A percentile compares a stretch with the other conserved stretches of the same genome.
Conservation (phyloP, 2,888 invertebrate species). For the Parnassius glacialis region DNA sequence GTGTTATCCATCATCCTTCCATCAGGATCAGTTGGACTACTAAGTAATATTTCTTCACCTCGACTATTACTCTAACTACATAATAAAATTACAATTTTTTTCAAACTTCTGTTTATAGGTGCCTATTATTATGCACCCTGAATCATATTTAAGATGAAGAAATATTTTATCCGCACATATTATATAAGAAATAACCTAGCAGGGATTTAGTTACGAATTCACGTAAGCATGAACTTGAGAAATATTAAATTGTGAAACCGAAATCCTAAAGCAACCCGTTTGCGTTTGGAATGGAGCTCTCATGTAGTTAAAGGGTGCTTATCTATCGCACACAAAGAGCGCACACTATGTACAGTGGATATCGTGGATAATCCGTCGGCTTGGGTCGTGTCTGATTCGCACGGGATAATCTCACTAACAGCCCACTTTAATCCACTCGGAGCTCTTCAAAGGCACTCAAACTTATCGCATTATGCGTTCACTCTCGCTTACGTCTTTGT, state of each 20-base stretch:
- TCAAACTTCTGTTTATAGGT: too few species aligned
- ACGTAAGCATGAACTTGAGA: neutral
- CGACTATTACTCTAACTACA: too few species aligned
- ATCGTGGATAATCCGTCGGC: conserved; percentile 22
- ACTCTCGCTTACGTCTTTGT: conserved; percentile 32
- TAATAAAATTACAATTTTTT: too few species aligned
- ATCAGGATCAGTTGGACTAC: too few species aligned
- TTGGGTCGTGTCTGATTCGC: conserved; percentile 24
- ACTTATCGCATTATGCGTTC: conserved; percentile 44
- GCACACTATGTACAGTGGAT: conserved; percentile 14
- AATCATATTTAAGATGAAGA: too few species aligned
- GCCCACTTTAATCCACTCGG: conserved; percentile 28
- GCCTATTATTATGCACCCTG: too few species aligned
- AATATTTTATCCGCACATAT: too few species aligned
- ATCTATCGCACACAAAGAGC: conserved; percentile 26
- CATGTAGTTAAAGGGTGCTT: conserved; percentile 26
- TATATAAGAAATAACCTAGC: too few species aligned
- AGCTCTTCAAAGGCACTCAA: conserved; percentile 27
- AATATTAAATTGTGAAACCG: conserved; percentile 31
- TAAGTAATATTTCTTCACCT: too few species aligned
- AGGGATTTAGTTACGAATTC: too few species aligned
- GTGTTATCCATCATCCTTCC: too few species aligned
- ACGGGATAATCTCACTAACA: conserved; percentile 27
- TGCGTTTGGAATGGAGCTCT: conserved; percentile 30
- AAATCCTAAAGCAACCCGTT: conserved; percentile 28